Evolutionary conservation across 2,113 vertebrate species (phyloP).

Genomic region (Spea bombifrons): DNA sequence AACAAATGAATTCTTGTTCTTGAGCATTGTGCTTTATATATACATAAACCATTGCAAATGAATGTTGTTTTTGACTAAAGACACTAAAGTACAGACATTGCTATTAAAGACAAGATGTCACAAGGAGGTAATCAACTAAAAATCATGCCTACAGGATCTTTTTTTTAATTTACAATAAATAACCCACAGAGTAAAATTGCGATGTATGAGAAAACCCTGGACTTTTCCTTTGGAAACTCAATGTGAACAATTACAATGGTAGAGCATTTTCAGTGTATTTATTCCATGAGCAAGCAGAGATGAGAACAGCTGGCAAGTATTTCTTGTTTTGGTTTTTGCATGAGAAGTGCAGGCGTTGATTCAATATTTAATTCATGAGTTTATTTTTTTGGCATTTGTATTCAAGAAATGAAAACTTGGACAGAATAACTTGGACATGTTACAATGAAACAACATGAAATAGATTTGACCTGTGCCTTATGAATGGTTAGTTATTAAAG

Average conservation of each 20-base stretch:
- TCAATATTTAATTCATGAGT: slow-evolving; percentile 13
- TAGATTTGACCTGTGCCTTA: background rate
- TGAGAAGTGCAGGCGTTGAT: slow-evolving; percentile 8
- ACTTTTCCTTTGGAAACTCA: slow-evolving; percentile 7
- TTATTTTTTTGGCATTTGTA: slow-evolving; percentile 5
- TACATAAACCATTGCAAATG: background rate
- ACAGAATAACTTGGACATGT: background rate
- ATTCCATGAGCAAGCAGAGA: background rate
- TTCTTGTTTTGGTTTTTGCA: background rate
- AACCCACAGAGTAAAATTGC: background rate
- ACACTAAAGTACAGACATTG: background rate
- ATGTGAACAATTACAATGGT: background rate
- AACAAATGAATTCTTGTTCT: background rate
- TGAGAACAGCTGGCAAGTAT: background rate
- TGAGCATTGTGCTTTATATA: background rate
- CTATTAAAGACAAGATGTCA: background rate
- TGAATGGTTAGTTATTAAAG: background rate
- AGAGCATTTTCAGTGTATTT: background rate
- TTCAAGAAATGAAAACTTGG: slow-evolving; percentile 7
- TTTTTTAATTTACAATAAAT: background rate
- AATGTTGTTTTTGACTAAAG: background rate
- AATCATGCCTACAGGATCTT: background rate
- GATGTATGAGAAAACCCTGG: background rate
- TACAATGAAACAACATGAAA: slow-evolving; percentile 1
- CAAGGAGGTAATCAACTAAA: background rate